A percentile compares a stretch with the other conserved stretches of the same genome.
Evolutionary conservation across 2,113 vertebrate species (phyloP).

Genomic region (Abramis brama): DNA sequence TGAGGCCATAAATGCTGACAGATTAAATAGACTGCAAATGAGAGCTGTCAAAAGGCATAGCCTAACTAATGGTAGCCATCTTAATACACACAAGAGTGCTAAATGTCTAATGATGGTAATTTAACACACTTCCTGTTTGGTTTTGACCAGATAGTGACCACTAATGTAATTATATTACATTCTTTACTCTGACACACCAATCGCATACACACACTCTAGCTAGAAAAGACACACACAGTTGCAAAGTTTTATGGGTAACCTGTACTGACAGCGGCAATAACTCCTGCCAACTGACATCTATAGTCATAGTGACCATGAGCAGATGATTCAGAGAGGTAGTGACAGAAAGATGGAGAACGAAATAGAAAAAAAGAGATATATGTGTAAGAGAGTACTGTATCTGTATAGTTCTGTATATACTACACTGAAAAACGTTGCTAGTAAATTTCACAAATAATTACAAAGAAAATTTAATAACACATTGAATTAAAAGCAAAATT

Average conservation of each 20-base stretch:
- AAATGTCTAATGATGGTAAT: constrained; percentile 17
- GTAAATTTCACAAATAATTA: not conserved
- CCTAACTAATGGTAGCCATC: constrained; percentile 26
- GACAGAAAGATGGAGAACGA: constrained; percentile 21
- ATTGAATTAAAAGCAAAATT: not conserved
- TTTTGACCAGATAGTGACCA: constrained; percentile 30
- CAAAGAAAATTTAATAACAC: not conserved
- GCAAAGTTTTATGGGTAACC: constrained; percentile 18
- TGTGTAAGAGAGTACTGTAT: constrained; percentile 17
- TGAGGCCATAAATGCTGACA: constrained; percentile 1
- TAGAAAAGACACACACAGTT: constrained; percentile 9
- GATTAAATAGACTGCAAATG: constrained; percentile 29
- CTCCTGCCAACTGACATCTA: constrained; percentile 38
- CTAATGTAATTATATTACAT: constrained; percentile 29
- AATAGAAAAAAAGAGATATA: not conserved
- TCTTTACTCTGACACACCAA: constrained; percentile 2
- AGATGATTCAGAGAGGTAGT: constrained; percentile 7
- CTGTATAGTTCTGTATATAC: not conserved
- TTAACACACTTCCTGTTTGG: constrained; percentile 12
- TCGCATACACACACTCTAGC: not conserved
- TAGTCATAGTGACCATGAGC: constrained; percentile 30
- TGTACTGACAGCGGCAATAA: constrained; percentile 31
- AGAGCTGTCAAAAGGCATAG: not conserved
- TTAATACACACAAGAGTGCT: not conserved
- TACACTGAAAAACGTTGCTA: too few species aligned